phyloP scores from a whole-genome alignment of 2,113 vertebrate species.

The Hippocampus zosterae region DNA sequence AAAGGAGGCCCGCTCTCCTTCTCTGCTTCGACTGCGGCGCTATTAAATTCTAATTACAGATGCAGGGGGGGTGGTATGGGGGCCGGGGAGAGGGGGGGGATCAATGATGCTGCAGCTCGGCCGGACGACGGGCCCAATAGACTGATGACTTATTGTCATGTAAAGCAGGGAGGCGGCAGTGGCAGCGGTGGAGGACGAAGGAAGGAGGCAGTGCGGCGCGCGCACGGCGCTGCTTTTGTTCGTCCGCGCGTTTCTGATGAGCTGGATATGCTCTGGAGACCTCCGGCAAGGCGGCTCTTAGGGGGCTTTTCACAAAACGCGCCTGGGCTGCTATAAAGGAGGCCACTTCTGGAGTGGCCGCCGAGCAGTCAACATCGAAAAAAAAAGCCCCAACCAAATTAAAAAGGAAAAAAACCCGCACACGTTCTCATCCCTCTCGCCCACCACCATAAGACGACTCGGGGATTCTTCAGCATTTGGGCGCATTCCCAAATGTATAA shows the following conservation, averaged over 20 bases:
- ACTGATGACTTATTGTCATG: constrained; percentile 99
- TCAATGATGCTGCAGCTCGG: constrained; percentile 99
- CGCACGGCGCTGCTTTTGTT: not conserved
- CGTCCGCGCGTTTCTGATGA: constrained; percentile 89
- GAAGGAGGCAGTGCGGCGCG: constrained; percentile 86
- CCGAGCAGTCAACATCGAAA: constrained; percentile 95
- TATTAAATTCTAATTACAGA: constrained; percentile 99
- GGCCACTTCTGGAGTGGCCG: constrained; percentile 98
- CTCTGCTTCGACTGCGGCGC: constrained; percentile 83
- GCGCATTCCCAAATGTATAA: constrained; percentile 96
- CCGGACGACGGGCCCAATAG: constrained; percentile 98
- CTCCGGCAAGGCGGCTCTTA: constrained; percentile 99
- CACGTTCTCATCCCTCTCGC: constrained; percentile 48
- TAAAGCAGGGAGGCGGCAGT: constrained; percentile 86
- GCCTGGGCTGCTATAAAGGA: constrained; percentile 97
- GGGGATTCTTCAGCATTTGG: constrained; percentile 7
- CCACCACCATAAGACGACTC: constrained; percentile 48
- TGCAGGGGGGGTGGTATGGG: constrained; percentile 75
- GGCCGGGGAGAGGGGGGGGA: constrained; percentile 73
- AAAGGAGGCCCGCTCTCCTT: constrained; percentile 70
- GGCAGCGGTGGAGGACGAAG: constrained; percentile 79
- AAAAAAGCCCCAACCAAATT: constrained; percentile 34
- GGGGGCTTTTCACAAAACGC: constrained; percentile 99
- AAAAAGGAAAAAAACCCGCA: constrained; percentile 38
- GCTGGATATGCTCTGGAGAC: constrained; percentile 99